Conservation (phyloP, 2,113 vertebrate genomes). For the Urocitellus parryii region DNA sequence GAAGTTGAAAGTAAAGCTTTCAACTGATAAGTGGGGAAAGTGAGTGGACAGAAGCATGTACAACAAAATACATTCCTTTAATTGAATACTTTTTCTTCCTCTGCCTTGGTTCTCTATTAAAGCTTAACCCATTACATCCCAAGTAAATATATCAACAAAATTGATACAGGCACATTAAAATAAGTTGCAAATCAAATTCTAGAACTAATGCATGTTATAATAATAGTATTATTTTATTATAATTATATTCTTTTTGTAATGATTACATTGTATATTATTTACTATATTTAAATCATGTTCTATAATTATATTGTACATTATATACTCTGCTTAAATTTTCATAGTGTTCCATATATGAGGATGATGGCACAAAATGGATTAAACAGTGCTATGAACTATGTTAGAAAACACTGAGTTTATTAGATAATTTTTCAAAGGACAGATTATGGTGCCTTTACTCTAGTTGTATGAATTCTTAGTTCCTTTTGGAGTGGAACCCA, state of each 20-base stretch:
- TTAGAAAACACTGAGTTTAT: conserved; percentile 21
- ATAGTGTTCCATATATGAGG: neutral
- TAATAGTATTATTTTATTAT: too few relatives aligned
- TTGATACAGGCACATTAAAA: too few relatives aligned
- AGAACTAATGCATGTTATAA: too few relatives aligned
- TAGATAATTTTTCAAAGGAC: conserved; percentile 40
- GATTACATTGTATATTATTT: too few relatives aligned
- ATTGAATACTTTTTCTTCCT: neutral
- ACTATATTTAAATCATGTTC: too few relatives aligned
- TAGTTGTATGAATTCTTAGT: neutral
- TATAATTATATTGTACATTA: too few relatives aligned
- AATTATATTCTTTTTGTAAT: too few relatives aligned
- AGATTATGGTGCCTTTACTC: neutral
- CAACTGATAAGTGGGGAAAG: neutral
- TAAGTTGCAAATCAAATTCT: too few relatives aligned
- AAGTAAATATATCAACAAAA: too few relatives aligned
- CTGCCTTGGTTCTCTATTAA: conserved; percentile 37
- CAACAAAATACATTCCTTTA: conserved; percentile 16
- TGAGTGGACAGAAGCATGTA: neutral
- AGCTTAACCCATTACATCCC: neutral
- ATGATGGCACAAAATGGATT: neutral
- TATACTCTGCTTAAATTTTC: neutral
- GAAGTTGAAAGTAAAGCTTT: conserved; percentile 17
- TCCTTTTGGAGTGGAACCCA: conserved; percentile 32
- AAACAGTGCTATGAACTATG: neutral